Conservation (phyloP, 2,888 invertebrate genomes). For the Neoascia interrupta region DNA sequence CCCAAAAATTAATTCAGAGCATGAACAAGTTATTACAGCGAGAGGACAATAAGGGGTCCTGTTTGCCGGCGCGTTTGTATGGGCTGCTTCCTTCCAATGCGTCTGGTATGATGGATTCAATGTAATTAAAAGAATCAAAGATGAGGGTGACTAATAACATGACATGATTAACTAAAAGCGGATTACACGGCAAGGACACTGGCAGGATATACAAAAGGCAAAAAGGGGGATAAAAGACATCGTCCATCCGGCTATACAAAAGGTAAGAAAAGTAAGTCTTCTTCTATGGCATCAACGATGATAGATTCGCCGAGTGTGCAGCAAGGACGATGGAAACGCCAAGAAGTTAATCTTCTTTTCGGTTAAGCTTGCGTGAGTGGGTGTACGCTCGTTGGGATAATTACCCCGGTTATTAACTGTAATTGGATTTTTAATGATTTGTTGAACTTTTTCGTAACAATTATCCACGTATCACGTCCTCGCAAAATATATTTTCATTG, state of each 20-base stretch:
- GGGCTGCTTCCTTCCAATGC: slow-evolving; percentile 11
- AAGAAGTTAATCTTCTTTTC: slow-evolving; percentile 66
- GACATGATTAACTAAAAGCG: slow-evolving; percentile 70
- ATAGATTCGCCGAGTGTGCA: slow-evolving; percentile 56
- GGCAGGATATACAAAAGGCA: slow-evolving; percentile 2
- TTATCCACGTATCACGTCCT: slow-evolving; percentile 29
- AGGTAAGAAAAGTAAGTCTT: slow-evolving; percentile 52
- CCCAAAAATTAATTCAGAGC: slow-evolving; percentile 62
- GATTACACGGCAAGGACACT: slow-evolving; percentile 55
- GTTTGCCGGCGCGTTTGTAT: not conserved
- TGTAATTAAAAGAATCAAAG: slow-evolving; percentile 69
- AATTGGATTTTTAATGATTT: slow-evolving; percentile 70
- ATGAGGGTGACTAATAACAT: slow-evolving; percentile 68
- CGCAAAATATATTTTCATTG: slow-evolving; percentile 13
- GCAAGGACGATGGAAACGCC: slow-evolving; percentile 36
- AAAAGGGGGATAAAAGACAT: too few relatives aligned
- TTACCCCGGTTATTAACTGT: slow-evolving; percentile 63
- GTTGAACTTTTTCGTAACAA: slow-evolving; percentile 51
- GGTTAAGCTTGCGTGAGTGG: not conserved
- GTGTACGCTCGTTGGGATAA: slow-evolving; percentile 26
- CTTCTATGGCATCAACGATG: slow-evolving; percentile 45
- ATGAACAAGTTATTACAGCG: slow-evolving; percentile 60
- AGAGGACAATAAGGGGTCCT: slow-evolving; percentile 36
- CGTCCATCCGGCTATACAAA: slow-evolving; percentile 1
- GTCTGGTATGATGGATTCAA: slow-evolving; percentile 66